Evolutionary conservation across 2,797 vertebrate genomes (phyloP).

Genomic region (Cryptoblepharus egeriae): DNA sequence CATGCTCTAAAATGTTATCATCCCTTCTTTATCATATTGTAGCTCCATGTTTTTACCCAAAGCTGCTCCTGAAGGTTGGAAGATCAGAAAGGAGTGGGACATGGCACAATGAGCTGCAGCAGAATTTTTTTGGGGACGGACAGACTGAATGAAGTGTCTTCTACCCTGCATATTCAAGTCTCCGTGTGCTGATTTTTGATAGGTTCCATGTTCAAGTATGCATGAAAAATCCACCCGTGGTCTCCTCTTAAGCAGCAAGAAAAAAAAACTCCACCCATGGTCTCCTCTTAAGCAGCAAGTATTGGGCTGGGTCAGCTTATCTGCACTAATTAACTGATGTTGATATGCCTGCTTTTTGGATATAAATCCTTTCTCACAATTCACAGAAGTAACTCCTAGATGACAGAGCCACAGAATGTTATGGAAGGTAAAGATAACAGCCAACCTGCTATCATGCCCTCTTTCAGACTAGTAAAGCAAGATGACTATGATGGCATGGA

Average conservation of each 20-base stretch:
- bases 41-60: background rate
- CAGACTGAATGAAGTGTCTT: too few relatives aligned
- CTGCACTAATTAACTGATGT: background rate
- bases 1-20: background rate
- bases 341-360: slow-evolving; percentile 5
- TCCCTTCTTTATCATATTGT: background rate
- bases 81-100: background rate
- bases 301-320: slow-evolving; percentile 8
- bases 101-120: background rate
- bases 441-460: background rate
- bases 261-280: slow-evolving; percentile 5
- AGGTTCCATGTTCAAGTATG: slow-evolving; percentile 21
- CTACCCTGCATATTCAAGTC: background rate
- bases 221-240: slow-evolving; percentile 32
- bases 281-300: background rate
- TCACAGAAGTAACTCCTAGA: background rate
- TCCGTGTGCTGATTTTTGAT: background rate
- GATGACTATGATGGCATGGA: slow-evolving; percentile 36
- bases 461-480: slow-evolving; percentile 15
- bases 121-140: background rate
- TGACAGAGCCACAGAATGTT: background rate
- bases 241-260: background rate
- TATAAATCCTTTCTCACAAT: slow-evolving; percentile 6
- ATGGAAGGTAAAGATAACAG: slow-evolving; percentile 23
- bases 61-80: background rate